A percentile compares a stretch with the other conserved stretches of the same genome.
phyloP scores from a whole-genome alignment of 1,140 invertebrate genomes.

The Monomorium pharaonis region DNA sequence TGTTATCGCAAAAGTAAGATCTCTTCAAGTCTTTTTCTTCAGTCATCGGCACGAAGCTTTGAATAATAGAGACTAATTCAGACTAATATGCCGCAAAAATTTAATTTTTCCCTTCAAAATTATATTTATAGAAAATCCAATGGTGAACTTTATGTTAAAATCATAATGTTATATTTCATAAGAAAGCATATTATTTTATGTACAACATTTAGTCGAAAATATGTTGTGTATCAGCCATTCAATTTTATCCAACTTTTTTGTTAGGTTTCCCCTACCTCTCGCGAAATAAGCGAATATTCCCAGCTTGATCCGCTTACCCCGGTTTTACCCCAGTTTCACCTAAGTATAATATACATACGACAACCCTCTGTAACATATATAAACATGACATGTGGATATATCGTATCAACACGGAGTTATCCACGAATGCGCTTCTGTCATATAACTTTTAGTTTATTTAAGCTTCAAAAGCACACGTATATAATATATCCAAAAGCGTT shows the following conservation, averaged over 20 bases:
- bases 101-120: neutral
- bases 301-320: slow-evolving; percentile 26
- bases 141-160: neutral
- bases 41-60: no score
- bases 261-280: slow-evolving; percentile 2
- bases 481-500: neutral
- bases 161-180: no score
- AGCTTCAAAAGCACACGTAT: no score
- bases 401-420: neutral
- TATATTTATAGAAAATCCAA: neutral
- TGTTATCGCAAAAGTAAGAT: neutral
- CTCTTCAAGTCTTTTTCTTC: neutral
- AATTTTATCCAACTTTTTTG: slow-evolving; percentile 26
- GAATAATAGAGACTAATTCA: neutral
- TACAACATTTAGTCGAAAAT: neutral
- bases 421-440: neutral
- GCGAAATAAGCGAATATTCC: slow-evolving; percentile 37
- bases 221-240: slow-evolving; percentile 11
- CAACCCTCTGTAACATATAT: neutral
- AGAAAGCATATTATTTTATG: neutral
- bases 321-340: slow-evolving; percentile 37
- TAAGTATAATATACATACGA: slow-evolving; percentile 42
- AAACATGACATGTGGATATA: neutral
- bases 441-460: neutral
- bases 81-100: neutral